Conservation (phyloP, 2,797 vertebrate species). For the Coendou prehensilis region DNA sequence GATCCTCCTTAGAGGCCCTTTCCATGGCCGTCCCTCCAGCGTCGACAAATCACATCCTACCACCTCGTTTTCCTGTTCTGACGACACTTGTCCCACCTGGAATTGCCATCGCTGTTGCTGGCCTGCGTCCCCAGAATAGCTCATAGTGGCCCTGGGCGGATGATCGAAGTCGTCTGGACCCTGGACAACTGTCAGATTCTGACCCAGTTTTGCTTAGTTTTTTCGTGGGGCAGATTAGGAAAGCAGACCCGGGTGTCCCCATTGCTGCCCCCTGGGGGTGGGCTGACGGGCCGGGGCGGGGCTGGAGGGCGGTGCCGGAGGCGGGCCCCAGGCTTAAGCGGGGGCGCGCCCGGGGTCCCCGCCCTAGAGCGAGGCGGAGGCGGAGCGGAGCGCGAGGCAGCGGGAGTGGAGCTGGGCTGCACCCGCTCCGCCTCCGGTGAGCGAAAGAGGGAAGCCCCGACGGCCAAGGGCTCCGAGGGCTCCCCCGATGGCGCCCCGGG, state of each 20-base stretch:
- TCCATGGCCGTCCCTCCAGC: background rate
- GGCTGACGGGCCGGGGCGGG: background rate
- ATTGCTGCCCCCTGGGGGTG: background rate
- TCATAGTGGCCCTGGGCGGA: background rate
- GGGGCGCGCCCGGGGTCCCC: background rate
- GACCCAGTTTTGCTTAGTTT: background rate
- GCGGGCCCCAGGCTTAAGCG: slow-evolving; percentile 69
- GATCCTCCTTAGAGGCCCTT: background rate
- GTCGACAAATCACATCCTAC: background rate
- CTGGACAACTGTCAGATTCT: background rate
- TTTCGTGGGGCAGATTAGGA: background rate
- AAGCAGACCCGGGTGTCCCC: too few species aligned
- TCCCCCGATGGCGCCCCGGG: slow-evolving; percentile 1
- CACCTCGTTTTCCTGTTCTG: background rate
- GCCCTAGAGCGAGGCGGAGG: slow-evolving; percentile 67
- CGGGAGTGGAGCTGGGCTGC: background rate
- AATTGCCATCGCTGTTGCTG: background rate
- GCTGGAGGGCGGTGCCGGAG: background rate
- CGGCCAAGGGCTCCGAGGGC: background rate
- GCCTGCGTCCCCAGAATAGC: background rate
- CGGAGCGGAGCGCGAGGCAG: slow-evolving; percentile 46
- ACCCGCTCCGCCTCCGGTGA: background rate
- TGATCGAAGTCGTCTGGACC: background rate
- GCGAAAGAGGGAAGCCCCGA: background rate
- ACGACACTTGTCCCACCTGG: background rate